phyloP scores from a whole-genome alignment of 2,113 vertebrate species.

The Nycticorax nycticorax region DNA sequence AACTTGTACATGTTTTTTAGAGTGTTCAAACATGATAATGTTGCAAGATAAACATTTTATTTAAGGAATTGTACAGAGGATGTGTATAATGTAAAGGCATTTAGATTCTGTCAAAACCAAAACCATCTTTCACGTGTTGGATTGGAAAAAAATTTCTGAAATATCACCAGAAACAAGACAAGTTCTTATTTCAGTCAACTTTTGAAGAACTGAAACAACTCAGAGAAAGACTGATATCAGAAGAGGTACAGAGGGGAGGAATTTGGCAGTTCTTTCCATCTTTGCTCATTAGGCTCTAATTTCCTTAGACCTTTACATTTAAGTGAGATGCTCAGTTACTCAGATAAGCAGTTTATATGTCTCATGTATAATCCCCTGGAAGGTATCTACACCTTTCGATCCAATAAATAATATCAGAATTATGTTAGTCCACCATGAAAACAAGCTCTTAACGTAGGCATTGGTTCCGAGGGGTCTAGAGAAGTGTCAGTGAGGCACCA shows the following conservation, averaged over 20 bases:
- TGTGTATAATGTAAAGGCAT: neutral
- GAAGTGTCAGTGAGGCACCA: neutral
- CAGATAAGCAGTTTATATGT: neutral
- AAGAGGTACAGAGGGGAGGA: neutral
- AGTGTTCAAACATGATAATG: neutral
- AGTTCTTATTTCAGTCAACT: neutral
- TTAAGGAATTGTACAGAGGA: neutral
- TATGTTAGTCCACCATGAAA: neutral
- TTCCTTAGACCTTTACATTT: neutral
- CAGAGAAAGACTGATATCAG: neutral
- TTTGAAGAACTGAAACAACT: neutral
- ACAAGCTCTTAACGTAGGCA: neutral
- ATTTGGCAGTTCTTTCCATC: neutral
- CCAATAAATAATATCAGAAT: neutral
- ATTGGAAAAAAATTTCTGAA: neutral
- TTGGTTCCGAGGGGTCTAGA: neutral
- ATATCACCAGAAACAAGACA: neutral
- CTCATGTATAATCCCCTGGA: neutral
- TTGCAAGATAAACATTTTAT: neutral
- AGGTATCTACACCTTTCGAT: neutral
- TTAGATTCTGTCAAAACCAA: neutral
- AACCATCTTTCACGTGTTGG: neutral
- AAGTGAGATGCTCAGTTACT: neutral
- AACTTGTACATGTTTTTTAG: neutral
- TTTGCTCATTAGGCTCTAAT: neutral